Base-by-base conservation (phyloP, 2,888 invertebrate species). In the Trichopria drosophilae region DNA sequence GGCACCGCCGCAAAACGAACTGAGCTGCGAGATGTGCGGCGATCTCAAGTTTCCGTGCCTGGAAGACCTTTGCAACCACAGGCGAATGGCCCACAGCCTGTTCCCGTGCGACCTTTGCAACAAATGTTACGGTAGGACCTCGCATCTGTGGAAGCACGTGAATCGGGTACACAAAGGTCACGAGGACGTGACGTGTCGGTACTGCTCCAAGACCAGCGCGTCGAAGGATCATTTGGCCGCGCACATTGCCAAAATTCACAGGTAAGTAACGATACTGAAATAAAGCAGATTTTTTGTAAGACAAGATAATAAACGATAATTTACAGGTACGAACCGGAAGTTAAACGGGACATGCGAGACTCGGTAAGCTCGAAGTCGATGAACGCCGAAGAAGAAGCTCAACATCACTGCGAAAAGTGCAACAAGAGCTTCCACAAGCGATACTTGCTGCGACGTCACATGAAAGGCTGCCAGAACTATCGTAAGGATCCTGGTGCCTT, bases 141-240 rank as follows among this genome's bases (percentile, higher is more conserved):
- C 82, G 7, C 82, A 82, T 59, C 62, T 83, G 9, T 82, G 82
- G 82, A 83, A 83, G 61, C 83, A 83, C 61, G 82, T 82, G 1
- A 82, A 82, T 60, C 73, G 82, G 31, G 76, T 81, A 9, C 82
- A 82, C 62, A 78, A 78, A 62, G 80, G 81, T 10, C 81, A 83
- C 63, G 79, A 79, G n/a, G 80, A 80, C 50, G 78, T 83, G 5
- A 82, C 82, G 0, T 83, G 83, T 60, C 78, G 79, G 29, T 72
- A 80, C 32, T 83, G 83, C 59, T 72, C 78, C 53, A 81, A 82
- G 61, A 82, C 82, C 0, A 81, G 81, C 41, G 82, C 82, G 0
- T 81, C 81, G 2, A 80, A 79, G 53, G 80, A 81, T 57, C 82
- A 82, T 59, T 66, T 82, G 3, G 74, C 78, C 1, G 80, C 81